Base-by-base conservation (phyloP, 2,888 invertebrate species). In the Phytoseiulus persimilis region DNA sequence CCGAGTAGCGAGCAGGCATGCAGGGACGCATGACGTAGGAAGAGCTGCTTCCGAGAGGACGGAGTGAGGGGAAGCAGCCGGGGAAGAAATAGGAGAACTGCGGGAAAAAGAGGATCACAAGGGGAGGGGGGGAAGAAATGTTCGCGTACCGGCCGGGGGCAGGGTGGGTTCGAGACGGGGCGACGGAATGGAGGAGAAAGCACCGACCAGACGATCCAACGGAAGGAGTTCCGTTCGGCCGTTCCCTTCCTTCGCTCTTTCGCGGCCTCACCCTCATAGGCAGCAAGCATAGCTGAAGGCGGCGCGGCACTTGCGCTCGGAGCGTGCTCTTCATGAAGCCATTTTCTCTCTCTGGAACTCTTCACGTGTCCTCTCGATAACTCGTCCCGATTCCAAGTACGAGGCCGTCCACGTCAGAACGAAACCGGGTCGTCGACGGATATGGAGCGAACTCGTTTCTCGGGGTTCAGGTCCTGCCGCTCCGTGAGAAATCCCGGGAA, bases 1-100 rank as follows among this genome's bases (percentile, higher is more conserved):
- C 87, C 45, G 45, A n/a, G 39, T 87, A 32, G 87, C 87, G 9
- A n/a, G 87, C 32, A 31, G 87, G 87, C 87, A 87, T 87, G 87
- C 87, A 87, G 87, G 14, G 32, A 65, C 65, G 65, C 65, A 65
- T 65, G 65, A 23, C 18, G 65, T 65, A 65, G 65, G 18, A 65
- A 65, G 65, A 65, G 65, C 28, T 65, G 65, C 65, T 65, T 23
- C 65, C 65, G 65, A 28, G 65, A 65, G 65, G 65, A 65, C 18
- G 65, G 18, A 65, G 65, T 14, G 65, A 65, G 18, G 65, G 65
- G 65, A 28, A 65, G 28, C 65, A 65, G 65, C 65, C 18, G 65
- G 65, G 65, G 65, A 28, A 65, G 28, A 65, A 65, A 65, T 65
- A 65, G 65, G 28, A 65, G 65, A 65, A 65, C 11, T 18, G 2